These are phyloP conservation scores for Pemphredon lugubris DNA, from an alignment of 2,888 invertebrate genomes.

Conservation along the genomic window DNA sequence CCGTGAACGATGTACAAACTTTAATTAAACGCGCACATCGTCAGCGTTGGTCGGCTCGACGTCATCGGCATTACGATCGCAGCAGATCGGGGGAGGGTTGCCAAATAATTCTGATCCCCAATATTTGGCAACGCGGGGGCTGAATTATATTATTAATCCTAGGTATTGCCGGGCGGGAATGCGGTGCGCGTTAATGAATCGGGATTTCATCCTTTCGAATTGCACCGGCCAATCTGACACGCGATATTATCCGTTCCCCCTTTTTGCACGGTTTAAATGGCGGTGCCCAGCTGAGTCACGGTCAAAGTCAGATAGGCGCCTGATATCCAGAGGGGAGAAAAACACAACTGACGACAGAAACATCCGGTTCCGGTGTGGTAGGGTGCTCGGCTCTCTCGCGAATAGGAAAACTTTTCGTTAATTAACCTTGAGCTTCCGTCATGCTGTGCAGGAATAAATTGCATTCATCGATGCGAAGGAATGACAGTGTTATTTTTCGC, in stretches of 20 bases:
- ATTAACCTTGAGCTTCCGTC: conserved; percentile 66
- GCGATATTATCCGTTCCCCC: conserved; percentile 59
- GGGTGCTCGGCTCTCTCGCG: conserved; percentile 45
- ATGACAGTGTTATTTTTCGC: conserved; percentile 50
- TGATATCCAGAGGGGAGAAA: conserved; percentile 50
- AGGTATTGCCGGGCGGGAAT: neutral
- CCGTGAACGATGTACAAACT: too few relatives aligned
- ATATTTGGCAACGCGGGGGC: conserved; percentile 21
- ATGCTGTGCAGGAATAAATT: conserved; percentile 13
- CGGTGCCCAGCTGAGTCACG: conserved; percentile 71
- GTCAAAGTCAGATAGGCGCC: conserved; percentile 71
- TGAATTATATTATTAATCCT: conserved; percentile 2
- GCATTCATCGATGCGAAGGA: conserved; percentile 28
- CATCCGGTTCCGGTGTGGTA: conserved; percentile 72
- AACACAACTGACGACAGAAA: conserved; percentile 76
- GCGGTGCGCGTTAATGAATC: conserved; percentile 58
- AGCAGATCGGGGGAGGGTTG: conserved; percentile 1
- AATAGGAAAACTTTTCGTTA: conserved; percentile 68
- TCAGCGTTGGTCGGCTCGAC: too few relatives aligned
- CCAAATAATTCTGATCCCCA: neutral
- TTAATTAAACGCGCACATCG: too few relatives aligned
- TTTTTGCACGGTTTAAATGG: conserved; percentile 54
- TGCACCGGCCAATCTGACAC: conserved; percentile 49
- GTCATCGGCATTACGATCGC: neutral
- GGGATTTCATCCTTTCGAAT: conserved; percentile 55